Evolutionary conservation across 2,888 invertebrate species (phyloP).

Genomic region (Calameuta idolon): DNA sequence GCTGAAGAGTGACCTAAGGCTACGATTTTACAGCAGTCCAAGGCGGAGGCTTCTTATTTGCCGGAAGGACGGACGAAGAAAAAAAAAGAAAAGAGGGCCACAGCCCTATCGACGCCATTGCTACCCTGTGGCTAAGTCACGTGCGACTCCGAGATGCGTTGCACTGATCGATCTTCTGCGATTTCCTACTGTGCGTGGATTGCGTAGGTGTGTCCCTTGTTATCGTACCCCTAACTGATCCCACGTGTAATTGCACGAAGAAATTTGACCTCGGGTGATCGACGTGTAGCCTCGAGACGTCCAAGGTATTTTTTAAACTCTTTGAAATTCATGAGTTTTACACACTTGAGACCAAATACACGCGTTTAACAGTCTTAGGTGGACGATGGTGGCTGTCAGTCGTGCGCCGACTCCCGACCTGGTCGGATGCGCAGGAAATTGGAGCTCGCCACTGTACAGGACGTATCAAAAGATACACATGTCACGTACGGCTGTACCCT

Average conservation of each 20-base stretch:
- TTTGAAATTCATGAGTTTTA: background rate
- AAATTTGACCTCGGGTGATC: background rate
- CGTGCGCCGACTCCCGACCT: background rate
- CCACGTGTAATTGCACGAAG: background rate
- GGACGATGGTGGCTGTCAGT: background rate
- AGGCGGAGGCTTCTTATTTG: background rate
- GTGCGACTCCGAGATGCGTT: conserved; percentile 43
- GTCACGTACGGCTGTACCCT: background rate
- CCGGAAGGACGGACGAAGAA: background rate
- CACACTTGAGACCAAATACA: background rate
- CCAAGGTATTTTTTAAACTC: background rate
- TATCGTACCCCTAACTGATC: background rate
- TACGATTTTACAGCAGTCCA: background rate
- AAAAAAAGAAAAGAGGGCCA: conserved; percentile 27
- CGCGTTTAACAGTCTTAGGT: background rate
- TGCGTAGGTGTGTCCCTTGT: background rate
- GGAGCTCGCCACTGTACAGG: background rate
- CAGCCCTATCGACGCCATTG: conserved; percentile 33
- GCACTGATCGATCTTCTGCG: conserved; percentile 44
- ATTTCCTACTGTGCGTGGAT: background rate
- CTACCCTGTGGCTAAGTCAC: conserved; percentile 44
- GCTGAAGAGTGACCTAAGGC: background rate
- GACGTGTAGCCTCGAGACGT: background rate
- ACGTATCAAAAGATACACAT: background rate
- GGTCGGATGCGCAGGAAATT: background rate